Evolutionary conservation across 92 coral and sea anemone genomes (phyloP).

Genomic region (Umimayanthus kanabou): DNA sequence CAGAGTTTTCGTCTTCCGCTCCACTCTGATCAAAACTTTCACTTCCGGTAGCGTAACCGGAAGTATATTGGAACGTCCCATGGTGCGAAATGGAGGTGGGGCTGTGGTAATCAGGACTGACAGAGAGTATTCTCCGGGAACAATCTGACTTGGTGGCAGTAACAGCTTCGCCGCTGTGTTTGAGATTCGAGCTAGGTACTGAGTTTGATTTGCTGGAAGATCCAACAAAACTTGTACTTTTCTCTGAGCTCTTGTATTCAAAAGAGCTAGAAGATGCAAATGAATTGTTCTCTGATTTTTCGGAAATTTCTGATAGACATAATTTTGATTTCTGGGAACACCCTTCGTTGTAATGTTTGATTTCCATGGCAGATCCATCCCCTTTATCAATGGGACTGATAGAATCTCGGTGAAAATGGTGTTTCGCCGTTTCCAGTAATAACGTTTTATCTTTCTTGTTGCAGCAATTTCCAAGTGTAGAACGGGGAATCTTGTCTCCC

Average conservation of each 20-base stretch:
- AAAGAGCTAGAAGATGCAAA: neutral
- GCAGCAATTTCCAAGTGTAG: neutral
- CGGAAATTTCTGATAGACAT: neutral
- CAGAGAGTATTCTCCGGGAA: neutral
- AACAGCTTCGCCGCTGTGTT: neutral
- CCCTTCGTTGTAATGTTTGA: neutral
- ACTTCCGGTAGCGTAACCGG: slow-evolving; percentile 56
- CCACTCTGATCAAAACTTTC: slow-evolving; percentile 31
- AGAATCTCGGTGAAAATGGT: neutral
- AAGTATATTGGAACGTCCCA: slow-evolving; percentile 35
- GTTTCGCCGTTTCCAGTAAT: neutral
- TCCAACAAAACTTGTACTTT: neutral
- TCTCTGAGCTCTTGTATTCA: neutral
- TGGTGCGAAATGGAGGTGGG: neutral
- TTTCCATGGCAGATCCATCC: neutral
- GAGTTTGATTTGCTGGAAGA: neutral
- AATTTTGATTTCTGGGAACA: slow-evolving; percentile 16
- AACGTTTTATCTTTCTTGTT: neutral
- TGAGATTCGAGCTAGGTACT: neutral
- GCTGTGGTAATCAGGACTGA: slow-evolving; percentile 4
- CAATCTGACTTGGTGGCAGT: neutral
- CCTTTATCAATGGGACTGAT: slow-evolving; percentile 31
- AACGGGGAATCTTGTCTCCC: neutral
- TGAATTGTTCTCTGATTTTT: neutral
- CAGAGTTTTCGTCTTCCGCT: slow-evolving; percentile 23